Conservation (phyloP, 2,888 invertebrate genomes). For the Cryptocephalus moraei region DNA sequence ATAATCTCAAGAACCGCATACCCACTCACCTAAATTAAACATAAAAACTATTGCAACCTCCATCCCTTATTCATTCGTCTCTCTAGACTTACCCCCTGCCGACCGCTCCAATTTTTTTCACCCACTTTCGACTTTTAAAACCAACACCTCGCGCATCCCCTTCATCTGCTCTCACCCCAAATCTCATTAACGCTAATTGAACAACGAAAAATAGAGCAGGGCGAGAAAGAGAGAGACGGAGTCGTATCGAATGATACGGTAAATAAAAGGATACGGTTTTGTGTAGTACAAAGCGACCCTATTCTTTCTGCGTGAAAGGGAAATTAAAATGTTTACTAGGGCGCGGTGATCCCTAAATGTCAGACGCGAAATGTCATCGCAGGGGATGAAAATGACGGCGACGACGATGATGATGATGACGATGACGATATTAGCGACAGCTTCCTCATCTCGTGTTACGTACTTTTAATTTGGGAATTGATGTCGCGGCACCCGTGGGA, state of each 20-base stretch:
- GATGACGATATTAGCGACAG: neutral
- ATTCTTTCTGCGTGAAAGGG: neutral
- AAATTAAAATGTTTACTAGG: neutral
- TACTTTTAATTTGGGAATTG: neutral
- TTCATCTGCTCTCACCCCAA: too few species aligned
- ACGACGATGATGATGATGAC: too few species aligned
- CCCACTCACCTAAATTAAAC: too few species aligned
- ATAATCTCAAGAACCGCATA: too few species aligned
- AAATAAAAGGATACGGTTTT: too few species aligned
- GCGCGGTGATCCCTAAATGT: neutral
- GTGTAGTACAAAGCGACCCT: neutral
- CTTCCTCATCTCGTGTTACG: neutral
- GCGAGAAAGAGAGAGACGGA: neutral
- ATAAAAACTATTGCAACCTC: too few species aligned
- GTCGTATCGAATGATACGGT: neutral
- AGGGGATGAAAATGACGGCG: too few species aligned
- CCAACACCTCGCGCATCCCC: too few species aligned
- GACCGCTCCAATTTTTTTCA: too few species aligned
- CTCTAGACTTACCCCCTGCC: too few species aligned
- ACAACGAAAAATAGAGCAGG: neutral
- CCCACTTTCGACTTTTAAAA: too few species aligned
- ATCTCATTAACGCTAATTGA: neutral
- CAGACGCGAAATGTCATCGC: neutral
- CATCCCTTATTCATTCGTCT: too few species aligned
- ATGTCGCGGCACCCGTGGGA: neutral